Percentiles rank a stretch among this genome's conserved stretches.
These are phyloP conservation scores for Indri indri DNA, from an alignment of 2,113 vertebrate genomes.

Conservation along the genomic window DNA sequence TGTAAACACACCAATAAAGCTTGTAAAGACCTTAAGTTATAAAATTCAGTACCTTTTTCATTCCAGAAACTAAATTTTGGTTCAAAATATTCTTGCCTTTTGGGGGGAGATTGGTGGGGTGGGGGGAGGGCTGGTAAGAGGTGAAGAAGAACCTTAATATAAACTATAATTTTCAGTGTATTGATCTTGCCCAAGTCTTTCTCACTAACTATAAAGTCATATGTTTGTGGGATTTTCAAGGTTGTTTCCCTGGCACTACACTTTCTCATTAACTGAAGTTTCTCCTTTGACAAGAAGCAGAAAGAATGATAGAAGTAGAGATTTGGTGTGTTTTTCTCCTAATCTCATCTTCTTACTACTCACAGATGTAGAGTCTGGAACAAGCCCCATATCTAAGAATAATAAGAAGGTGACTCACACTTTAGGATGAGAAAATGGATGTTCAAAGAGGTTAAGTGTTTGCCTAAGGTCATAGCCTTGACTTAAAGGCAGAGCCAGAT, in stretches of 20 bases:
- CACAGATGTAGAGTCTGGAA: background rate
- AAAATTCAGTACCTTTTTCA: background rate
- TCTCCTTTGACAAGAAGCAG: background rate
- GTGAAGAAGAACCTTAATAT: background rate
- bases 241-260: background rate
- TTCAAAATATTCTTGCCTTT: background rate
- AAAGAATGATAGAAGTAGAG: conserved; percentile 6
- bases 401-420: background rate
- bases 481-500: background rate
- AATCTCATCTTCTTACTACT: background rate
- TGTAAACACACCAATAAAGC: background rate
- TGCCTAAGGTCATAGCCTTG: background rate
- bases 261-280: background rate
- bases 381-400: background rate
- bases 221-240: background rate
- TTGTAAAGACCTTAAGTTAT: background rate
- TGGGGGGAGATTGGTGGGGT: background rate
- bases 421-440: background rate
- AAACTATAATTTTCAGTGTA: background rate
- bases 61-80: background rate
- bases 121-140: background rate
- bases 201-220: background rate
- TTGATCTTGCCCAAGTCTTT: background rate
- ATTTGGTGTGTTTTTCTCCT: background rate
- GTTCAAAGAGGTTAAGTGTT: background rate